Conservation (phyloP, 92 coral and sea anemone species). For the Nematostella vectensis region DNA sequence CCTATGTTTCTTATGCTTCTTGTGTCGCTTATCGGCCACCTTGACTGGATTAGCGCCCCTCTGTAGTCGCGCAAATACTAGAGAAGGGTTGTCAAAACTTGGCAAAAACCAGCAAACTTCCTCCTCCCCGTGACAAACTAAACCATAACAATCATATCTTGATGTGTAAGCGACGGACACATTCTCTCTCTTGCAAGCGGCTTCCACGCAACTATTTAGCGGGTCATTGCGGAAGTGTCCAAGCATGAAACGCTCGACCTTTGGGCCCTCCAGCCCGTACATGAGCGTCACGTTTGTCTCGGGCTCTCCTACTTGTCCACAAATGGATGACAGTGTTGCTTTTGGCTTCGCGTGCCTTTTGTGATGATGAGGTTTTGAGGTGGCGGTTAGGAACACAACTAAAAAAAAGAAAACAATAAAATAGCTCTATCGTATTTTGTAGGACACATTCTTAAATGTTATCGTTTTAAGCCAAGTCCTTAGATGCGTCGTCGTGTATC, state of each 20-base stretch:
- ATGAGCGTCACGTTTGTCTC: constrained; percentile 27
- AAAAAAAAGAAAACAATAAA: too few species aligned
- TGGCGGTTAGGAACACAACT: too few species aligned
- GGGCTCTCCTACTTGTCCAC: constrained; percentile 24
- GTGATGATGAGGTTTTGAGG: neutral
- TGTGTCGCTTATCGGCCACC: neutral
- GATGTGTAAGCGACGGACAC: constrained; percentile 35
- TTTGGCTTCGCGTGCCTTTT: neutral
- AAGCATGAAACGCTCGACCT: constrained; percentile 12
- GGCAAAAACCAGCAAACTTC: constrained; percentile 27
- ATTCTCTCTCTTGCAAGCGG: constrained; percentile 26
- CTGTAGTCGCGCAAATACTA: constrained; percentile 35
- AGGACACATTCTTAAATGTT: too few species aligned
- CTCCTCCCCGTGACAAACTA: constrained; percentile 19
- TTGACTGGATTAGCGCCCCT: neutral
- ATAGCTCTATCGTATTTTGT: too few species aligned
- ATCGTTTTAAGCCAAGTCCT: too few species aligned
- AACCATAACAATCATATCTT: constrained; percentile 28
- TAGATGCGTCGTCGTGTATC: too few species aligned
- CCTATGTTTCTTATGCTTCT: neutral
- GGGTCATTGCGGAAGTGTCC: constrained; percentile 21
- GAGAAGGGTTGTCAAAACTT: constrained; percentile 20
- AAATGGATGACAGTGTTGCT: constrained; percentile 1
- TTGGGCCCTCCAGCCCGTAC: constrained; percentile 23
- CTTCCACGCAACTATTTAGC: constrained; percentile 23